Evolutionary conservation across 1,140 invertebrate species (phyloP), one percentile per base, ranked within the genome.

Genomic region (Hyposmocoma kahamanoa): DNA sequence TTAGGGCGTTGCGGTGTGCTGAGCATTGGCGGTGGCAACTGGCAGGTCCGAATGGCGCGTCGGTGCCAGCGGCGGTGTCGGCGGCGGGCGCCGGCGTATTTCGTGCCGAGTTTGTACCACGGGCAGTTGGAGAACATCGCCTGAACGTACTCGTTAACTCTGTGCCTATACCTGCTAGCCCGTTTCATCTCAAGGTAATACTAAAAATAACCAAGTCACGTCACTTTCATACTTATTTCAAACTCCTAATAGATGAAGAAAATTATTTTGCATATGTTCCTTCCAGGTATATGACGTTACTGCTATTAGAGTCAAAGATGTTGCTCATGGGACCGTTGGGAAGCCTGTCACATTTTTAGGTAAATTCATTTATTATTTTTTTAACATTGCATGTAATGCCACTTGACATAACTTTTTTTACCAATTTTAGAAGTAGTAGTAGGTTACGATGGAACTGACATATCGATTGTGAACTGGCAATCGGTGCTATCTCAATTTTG

Each of bases 291-390:
- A 98, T 75, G 97, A 98, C 78, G 95, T 98, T 1, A 91, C 92
- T 50, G 96, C 96, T 45, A 99, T 99, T 56, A 94, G 94, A 88
- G 96, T 99, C 1, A 96, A 96, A 77, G 94, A 97, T 71, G 92
- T 97, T 3, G 91, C 94, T 26, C 92, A 92, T 67, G 97, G 97
- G 44, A 92, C 96, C 21, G 93, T 99, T 20, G 96, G 96, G 36
- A 94, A 97, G 78, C 92, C 96, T 0, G 96, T 98, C 22, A 97
- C 96, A 53, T 99, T 99, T 87, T 89, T 97, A 74, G 96, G 96
- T 97, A 89, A 87, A 78, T 80, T 13, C 10, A 26, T 13, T 47
- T 41, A 21, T 9, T 44, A 43, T 10, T 24, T 15, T 42, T 15
- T n/a, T 19, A 34, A 24, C 28, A 18, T 45, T 26, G 43, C 42